A percentile compares a stretch with the other conserved stretches of the same genome.
Evolutionary conservation across 64 coral and sea anemone genomes (phyloP).

Genomic region (Hydrozoanthus tunicans): DNA sequence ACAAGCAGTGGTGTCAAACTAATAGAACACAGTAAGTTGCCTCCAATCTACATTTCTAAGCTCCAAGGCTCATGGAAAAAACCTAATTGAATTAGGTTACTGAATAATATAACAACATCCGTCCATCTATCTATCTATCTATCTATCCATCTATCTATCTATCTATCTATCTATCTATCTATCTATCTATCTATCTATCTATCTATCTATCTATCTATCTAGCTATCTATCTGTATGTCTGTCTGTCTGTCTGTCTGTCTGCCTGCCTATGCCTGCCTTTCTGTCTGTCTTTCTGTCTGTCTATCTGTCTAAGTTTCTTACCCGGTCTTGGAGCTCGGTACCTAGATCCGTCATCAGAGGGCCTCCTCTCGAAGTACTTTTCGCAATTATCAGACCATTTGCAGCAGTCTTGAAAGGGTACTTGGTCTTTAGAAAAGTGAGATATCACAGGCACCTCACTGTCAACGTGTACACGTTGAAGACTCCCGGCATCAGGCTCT

Average conservation of each 20-base stretch:
- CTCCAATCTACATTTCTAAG: background rate
- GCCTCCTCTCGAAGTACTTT: slow-evolving; percentile 34
- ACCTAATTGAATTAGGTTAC: background rate
- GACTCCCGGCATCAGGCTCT: slow-evolving; percentile 63
- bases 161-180: no score
- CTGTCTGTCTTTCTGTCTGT: background rate
- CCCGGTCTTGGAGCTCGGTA: slow-evolving; percentile 59
- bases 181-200: no score
- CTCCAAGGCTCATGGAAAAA: background rate
- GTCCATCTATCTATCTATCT: no score
- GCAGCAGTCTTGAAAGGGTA: slow-evolving; percentile 87
- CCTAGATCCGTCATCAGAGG: slow-evolving; percentile 44
- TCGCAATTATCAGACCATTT: slow-evolving; percentile 34
- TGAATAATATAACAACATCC: background rate
- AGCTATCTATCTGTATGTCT: no score
- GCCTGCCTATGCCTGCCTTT: no score
- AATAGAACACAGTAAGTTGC: background rate
- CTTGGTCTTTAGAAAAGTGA: slow-evolving; percentile 76
- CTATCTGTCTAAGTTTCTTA: background rate
- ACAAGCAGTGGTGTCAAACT: background rate
- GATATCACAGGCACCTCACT: slow-evolving; percentile 68
- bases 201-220: no score
- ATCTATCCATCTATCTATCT: no score
- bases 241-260: background rate
- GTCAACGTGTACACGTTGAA: slow-evolving; percentile 71